Percentiles rank a stretch among this genome's conserved stretches.
These are phyloP conservation scores for Drosophila mimica DNA, from an alignment of 2,888 invertebrate genomes.

Conservation along the genomic window DNA sequence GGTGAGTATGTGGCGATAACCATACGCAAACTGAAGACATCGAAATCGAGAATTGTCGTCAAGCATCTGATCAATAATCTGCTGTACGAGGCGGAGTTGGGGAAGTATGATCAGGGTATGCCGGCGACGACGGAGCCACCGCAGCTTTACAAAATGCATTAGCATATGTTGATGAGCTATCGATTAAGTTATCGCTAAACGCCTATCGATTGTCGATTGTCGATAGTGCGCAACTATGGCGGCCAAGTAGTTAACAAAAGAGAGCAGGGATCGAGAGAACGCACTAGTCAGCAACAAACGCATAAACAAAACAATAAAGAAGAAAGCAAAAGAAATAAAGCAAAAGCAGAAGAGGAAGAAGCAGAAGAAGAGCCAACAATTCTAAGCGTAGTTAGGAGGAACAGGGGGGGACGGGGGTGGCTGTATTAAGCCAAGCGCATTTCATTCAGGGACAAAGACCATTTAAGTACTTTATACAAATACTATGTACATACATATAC, in stretches of 20 bases:
- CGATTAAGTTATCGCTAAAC: constrained; percentile 1
- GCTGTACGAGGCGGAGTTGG: constrained; percentile 83
- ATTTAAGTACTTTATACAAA: constrained; percentile 69
- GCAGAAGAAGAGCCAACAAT: constrained; percentile 57
- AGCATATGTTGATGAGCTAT: constrained; percentile 7
- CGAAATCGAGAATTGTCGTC: constrained; percentile 83
- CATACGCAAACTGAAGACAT: constrained; percentile 82
- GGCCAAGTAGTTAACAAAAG: constrained; percentile 15
- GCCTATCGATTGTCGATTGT: neutral
- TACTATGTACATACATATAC: constrained; percentile 21
- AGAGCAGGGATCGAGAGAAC: constrained; percentile 21
- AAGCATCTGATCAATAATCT: constrained; percentile 84
- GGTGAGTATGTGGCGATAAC: constrained; percentile 84
- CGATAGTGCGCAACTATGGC: neutral
- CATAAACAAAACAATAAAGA: constrained; percentile 1
- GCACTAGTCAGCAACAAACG: constrained; percentile 60
- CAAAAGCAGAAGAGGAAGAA: neutral
- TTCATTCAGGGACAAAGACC: constrained; percentile 79
- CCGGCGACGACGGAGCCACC: constrained; percentile 83
- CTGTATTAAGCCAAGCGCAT: constrained; percentile 59
- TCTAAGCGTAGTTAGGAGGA: constrained; percentile 36
- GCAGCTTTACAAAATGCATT: constrained; percentile 83
- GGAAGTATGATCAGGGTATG: constrained; percentile 83
- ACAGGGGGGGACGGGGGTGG: neutral
- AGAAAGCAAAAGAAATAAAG: constrained; percentile 31